A percentile compares a stretch with the other conserved stretches of the same genome.
Conservation (phyloP, 1,140 invertebrate genomes). For the Drepana arcuata region DNA sequence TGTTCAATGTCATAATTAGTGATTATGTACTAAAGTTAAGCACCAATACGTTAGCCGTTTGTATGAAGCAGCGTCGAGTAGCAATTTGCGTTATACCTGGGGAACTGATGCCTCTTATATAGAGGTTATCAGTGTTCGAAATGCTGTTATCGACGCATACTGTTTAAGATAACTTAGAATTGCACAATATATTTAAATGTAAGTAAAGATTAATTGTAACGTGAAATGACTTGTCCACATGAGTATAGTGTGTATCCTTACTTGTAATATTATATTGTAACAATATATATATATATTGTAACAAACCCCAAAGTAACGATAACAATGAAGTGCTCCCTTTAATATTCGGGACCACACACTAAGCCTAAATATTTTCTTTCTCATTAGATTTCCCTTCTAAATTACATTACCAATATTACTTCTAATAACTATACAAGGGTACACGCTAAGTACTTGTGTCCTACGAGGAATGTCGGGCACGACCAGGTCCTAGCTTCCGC, state of each 20-base stretch:
- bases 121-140: too few relatives aligned
- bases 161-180: constrained; percentile 18
- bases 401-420: too few relatives aligned
- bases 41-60: constrained; percentile 12
- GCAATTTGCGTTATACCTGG: too few relatives aligned
- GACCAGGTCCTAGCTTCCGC: too few relatives aligned
- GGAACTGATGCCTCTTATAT: too few relatives aligned
- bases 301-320: too few relatives aligned
- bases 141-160: constrained; percentile 20
- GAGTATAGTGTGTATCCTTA: constrained; percentile 11
- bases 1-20: constrained; percentile 16
- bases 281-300: too few relatives aligned
- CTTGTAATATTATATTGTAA: too few relatives aligned
- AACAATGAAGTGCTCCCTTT: constrained; percentile 12
- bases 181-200: constrained; percentile 20
- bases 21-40: constrained; percentile 12
- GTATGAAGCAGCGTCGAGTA: constrained; percentile 8
- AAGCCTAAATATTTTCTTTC: constrained; percentile 11
- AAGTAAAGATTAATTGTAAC: constrained; percentile 8
- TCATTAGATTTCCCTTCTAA: too few relatives aligned
- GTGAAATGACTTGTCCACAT: constrained; percentile 4
- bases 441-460: too few relatives aligned
- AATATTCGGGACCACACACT: constrained; percentile 20
- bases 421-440: constrained; percentile 6
- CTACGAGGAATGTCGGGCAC: too few relatives aligned